Conservation (phyloP, 2,797 vertebrate species). For the Gadopsis marmoratus region DNA sequence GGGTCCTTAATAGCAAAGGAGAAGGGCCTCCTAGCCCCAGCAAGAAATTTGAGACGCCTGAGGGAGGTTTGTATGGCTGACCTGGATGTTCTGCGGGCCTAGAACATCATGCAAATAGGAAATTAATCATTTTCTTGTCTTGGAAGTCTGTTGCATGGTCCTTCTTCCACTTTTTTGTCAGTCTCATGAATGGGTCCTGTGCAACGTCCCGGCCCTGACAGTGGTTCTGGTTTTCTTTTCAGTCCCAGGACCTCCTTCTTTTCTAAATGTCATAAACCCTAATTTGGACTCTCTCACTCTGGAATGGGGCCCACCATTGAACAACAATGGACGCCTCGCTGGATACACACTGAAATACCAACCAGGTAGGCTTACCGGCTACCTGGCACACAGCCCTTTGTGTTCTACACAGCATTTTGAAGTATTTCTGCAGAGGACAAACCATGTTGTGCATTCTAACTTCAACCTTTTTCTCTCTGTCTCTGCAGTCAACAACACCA, state of each 20-base stretch:
- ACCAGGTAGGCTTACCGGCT: conserved; percentile 83
- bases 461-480: background rate
- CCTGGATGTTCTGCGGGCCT: background rate
- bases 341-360: conserved; percentile 94
- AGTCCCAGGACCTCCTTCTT: conserved; percentile 93
- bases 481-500: conserved; percentile 90
- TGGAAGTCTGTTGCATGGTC: background rate
- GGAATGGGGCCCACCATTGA: conserved; percentile 91
- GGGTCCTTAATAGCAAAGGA: conserved; percentile 92
- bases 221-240: conserved; percentile 42
- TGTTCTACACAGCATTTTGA: background rate
- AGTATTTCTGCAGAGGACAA: background rate
- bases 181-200: background rate
- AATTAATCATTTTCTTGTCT: background rate
- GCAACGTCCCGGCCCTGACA: background rate
- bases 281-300: conserved; percentile 91
- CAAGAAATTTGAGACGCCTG: conserved; percentile 89
- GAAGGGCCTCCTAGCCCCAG: conserved; percentile 91
- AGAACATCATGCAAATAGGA: background rate
- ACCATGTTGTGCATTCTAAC: background rate
- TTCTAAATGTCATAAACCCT: conserved; percentile 86
- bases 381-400: background rate
- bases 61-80: conserved; percentile 89
- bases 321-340: conserved; percentile 90
- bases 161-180: background rate